phyloP scores from a whole-genome alignment of 2,888 invertebrate species.

The Dasypolia templi region DNA sequence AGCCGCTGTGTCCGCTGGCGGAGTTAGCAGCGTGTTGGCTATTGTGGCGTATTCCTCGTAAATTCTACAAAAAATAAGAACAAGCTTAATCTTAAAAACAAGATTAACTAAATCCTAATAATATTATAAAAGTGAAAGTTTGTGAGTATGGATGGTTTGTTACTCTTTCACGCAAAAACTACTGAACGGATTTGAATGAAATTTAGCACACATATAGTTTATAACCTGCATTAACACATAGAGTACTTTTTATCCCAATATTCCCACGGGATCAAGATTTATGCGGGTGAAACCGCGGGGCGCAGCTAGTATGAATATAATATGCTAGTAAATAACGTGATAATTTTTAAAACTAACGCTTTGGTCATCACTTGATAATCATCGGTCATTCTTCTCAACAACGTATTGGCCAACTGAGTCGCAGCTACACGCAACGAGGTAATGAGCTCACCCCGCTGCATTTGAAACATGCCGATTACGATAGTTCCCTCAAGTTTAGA shows the following conservation, averaged over 20 bases:
- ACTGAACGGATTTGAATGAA: no score
- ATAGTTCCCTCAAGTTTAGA: conserved; percentile 91
- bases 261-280: no score
- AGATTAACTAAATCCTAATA: conserved; percentile 41
- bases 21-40: conserved; percentile 93
- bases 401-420: conserved; percentile 91
- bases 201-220: no score
- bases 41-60: conserved; percentile 96
- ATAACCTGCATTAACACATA: no score
- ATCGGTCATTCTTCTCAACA: conserved; percentile 94
- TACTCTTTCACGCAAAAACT: no score
- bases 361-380: conserved; percentile 95
- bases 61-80: conserved; percentile 89
- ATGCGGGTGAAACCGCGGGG: no score
- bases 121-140: no score
- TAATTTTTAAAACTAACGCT: conserved; percentile 89
- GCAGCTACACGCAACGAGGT: conserved; percentile 93
- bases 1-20: conserved; percentile 96
- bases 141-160: no score
- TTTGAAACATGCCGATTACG: conserved; percentile 95
- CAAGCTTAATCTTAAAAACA: not conserved
- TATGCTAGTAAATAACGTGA: conserved; percentile 1
- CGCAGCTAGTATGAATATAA: no score
- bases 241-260: no score
- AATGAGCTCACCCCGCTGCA: conserved; percentile 95